These are phyloP conservation scores for Drepanosiphum platanoidis DNA, from an alignment of 2,888 invertebrate species.

Conservation along the genomic window DNA sequence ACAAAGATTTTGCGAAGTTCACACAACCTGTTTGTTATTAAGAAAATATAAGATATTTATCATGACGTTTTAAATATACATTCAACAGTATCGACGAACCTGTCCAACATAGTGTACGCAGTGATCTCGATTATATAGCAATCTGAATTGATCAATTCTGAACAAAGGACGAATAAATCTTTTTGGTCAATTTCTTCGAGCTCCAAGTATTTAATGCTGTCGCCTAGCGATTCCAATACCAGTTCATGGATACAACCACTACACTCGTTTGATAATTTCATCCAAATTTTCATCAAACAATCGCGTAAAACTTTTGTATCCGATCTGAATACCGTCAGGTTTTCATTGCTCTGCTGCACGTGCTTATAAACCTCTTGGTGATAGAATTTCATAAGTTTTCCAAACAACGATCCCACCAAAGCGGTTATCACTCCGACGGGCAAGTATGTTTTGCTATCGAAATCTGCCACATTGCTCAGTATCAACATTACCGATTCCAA, in stretches of 20 bases:
- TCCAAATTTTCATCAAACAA: constrained; percentile 46
- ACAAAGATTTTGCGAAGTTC: constrained; percentile 22
- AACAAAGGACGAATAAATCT: constrained; percentile 63
- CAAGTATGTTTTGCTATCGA: constrained; percentile 34
- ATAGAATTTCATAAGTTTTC: constrained; percentile 42
- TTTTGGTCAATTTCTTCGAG: constrained; percentile 58
- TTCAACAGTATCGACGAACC: constrained; percentile 64
- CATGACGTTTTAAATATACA: background rate
- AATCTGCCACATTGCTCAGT: constrained; percentile 6
- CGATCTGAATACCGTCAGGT: constrained; percentile 16
- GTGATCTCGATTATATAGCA: constrained; percentile 66
- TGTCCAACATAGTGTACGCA: constrained; percentile 64
- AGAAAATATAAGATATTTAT: background rate
- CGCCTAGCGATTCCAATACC: constrained; percentile 60
- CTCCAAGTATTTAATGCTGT: constrained; percentile 61
- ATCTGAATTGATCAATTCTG: constrained; percentile 64
- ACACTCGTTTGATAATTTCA: constrained; percentile 22
- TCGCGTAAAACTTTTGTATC: constrained; percentile 47
- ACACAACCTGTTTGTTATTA: constrained; percentile 18
- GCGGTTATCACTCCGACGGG: constrained; percentile 36
- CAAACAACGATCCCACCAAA: constrained; percentile 30
- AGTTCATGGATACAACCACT: constrained; percentile 47
- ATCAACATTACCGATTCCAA: constrained; percentile 27
- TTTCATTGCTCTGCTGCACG: constrained; percentile 13
- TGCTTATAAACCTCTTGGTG: constrained; percentile 37